Conservation (phyloP, 1,140 invertebrate genomes). For the Neoseiulus cucumeris region DNA sequence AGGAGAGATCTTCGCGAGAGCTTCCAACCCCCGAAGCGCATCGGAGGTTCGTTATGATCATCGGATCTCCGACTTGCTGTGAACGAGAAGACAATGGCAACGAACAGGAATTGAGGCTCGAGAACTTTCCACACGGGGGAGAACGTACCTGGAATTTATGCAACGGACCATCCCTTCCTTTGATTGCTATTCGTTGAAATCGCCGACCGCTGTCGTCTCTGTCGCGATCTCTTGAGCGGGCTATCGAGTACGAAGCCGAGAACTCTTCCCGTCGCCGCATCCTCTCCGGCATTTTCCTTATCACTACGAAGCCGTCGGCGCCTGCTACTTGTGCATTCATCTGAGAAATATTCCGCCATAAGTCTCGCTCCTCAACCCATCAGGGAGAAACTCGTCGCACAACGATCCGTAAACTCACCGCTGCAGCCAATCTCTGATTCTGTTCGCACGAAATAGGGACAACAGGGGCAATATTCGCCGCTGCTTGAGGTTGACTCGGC, state of each 20-base stretch:
- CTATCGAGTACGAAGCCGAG: not conserved
- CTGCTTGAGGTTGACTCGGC: conserved; percentile 14
- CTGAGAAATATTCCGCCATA: conserved; percentile 15
- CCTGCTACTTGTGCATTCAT: conserved; percentile 11
- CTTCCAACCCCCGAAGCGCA: too few relatives aligned
- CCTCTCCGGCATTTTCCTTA: conserved; percentile 16
- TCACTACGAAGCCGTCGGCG: not conserved
- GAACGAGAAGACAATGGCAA: too few relatives aligned
- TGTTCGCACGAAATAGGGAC: not conserved
- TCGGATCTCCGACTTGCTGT: too few relatives aligned
- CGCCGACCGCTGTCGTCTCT: too few relatives aligned
- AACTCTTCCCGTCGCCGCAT: conserved; percentile 15
- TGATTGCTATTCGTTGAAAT: too few relatives aligned
- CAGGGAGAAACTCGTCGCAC: conserved; percentile 8
- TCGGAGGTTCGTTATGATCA: too few relatives aligned
- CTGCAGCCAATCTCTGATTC: conserved; percentile 12
- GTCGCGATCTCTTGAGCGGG: too few relatives aligned
- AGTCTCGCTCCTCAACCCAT: not conserved
- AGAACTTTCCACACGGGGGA: too few relatives aligned
- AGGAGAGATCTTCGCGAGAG: not conserved
- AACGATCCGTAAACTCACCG: conserved; percentile 10
- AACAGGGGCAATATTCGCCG: conserved; percentile 10
- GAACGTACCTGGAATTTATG: too few relatives aligned
- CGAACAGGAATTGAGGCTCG: too few relatives aligned
- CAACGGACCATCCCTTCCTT: too few relatives aligned